These are phyloP conservation scores for Ibidorhyncha struthersii DNA, from an alignment of 2,113 vertebrate genomes.

Conservation along the genomic window DNA sequence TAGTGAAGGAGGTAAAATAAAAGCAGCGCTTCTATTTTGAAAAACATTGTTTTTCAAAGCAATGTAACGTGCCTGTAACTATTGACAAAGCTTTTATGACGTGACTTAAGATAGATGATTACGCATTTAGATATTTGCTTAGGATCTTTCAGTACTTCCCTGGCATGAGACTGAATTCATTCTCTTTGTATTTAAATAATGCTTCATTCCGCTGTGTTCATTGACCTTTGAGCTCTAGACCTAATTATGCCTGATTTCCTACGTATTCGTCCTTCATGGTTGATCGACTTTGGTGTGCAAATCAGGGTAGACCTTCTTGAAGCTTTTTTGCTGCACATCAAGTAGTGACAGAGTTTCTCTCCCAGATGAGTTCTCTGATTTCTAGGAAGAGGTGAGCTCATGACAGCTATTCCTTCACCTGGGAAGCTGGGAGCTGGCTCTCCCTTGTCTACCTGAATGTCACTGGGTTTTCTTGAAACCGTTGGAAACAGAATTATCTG, in stretches of 20 bases:
- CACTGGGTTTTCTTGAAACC: background rate
- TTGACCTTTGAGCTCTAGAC: slow-evolving; percentile 14
- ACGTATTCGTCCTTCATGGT: fast-evolving
- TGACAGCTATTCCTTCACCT: background rate
- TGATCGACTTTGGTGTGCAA: background rate
- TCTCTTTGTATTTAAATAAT: background rate
- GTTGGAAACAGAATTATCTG: background rate
- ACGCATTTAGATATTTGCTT: slow-evolving; percentile 44
- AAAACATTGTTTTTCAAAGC: slow-evolving; percentile 9
- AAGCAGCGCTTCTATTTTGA: slow-evolving; percentile 10
- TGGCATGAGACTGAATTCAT: background rate
- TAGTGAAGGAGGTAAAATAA: background rate
- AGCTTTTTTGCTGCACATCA: background rate
- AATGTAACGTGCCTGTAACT: slow-evolving; percentile 29
- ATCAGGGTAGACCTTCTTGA: background rate
- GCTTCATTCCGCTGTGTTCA: background rate
- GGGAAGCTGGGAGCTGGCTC: background rate
- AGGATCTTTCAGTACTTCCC: background rate
- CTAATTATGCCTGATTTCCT: background rate
- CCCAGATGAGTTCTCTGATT: background rate
- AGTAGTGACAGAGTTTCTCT: background rate
- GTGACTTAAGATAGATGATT: slow-evolving; percentile 4
- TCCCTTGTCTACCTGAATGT: background rate
- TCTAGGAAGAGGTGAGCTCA: background rate
- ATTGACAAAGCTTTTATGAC: slow-evolving; percentile 51